phyloP scores from a whole-genome alignment of 2,888 invertebrate genomes.

The Pachydiplax longipennis region DNA sequence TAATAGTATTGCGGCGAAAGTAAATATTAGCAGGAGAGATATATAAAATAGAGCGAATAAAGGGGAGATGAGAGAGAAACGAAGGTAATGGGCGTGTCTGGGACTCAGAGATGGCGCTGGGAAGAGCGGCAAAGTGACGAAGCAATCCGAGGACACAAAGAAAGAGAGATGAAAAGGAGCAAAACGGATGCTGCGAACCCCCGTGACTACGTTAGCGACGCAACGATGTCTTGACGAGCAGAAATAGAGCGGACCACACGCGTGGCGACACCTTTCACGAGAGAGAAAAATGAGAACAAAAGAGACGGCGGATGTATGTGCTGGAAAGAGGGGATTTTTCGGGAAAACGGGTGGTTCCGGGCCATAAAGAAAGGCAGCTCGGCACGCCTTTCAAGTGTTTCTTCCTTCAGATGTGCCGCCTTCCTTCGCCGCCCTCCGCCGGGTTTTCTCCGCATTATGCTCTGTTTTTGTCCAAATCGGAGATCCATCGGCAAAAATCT shows the following conservation, averaged over 20 bases:
- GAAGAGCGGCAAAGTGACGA: background rate
- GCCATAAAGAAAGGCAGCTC: background rate
- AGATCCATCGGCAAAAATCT: too few relatives aligned
- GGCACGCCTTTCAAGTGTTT: constrained; percentile 1
- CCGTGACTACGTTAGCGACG: background rate
- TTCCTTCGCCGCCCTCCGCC: background rate
- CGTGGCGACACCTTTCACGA: background rate
- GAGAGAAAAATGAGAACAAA: background rate
- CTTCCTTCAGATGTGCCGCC: background rate
- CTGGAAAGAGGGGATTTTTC: background rate
- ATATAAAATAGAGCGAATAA: background rate
- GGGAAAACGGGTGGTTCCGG: background rate
- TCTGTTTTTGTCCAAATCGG: too few relatives aligned
- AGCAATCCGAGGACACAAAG: background rate
- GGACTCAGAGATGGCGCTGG: background rate
- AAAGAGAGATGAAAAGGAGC: background rate
- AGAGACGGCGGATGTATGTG: background rate
- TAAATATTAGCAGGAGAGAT: too few relatives aligned
- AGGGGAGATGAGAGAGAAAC: background rate
- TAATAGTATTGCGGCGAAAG: too few relatives aligned
- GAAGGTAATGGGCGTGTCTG: background rate
- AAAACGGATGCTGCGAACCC: background rate
- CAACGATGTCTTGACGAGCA: background rate
- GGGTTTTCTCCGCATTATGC: too few relatives aligned
- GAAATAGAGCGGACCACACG: background rate